Base-by-base conservation (phyloP, 1,140 invertebrate genomes). In the Xylocopa sonorina region DNA sequence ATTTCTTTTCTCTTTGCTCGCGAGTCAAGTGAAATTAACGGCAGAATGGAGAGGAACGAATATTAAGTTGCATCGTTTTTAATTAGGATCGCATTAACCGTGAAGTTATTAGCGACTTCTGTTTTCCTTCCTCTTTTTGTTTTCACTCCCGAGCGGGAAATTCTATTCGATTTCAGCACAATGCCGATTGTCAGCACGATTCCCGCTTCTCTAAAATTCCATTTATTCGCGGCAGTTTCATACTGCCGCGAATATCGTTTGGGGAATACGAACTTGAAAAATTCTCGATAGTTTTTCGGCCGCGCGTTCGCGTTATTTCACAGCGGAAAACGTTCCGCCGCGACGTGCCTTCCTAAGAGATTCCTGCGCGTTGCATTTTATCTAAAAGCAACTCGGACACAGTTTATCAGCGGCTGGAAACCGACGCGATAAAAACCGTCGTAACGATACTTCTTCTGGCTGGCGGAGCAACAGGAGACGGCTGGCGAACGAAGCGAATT, bases 251-350 rank as follows among this genome's bases (percentile, higher is more conserved):
- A 53, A 58, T 46, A 24, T 55, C 62, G 53, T 1, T 5, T 16
- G n/a, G 71, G 64, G 81, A 82, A 82, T 82, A 81, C 64, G 48
- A 81, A 81, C 63, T 81, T 81, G 79, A 76, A 63, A 29, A 29
- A 18, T 21, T 53, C 10, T 4, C 4, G 27, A 32, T 18, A 48
- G 18, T 69, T 82, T 53, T 68, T 50, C 58, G 38, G 27, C 68
- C 53, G 32, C 57, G 32, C 74, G 73, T 51, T 48, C 76, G 75
- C n/a, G n/a, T 68, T 43, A 48, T 64, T 82, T 75, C 69, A 29
- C 53, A n/a, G 50, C 9, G 48, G n/a, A 38, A 62, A n/a, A 80
- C 74, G 69, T 83, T 48, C 48, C 72, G 27, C 64, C 48, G 72
- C 29, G 50, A 74, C 82, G 82, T 72, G 71, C 73, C 51, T 29